Evolutionary conservation across 2,888 invertebrate genomes (phyloP).

Genomic region (Apamea epomidion): DNA sequence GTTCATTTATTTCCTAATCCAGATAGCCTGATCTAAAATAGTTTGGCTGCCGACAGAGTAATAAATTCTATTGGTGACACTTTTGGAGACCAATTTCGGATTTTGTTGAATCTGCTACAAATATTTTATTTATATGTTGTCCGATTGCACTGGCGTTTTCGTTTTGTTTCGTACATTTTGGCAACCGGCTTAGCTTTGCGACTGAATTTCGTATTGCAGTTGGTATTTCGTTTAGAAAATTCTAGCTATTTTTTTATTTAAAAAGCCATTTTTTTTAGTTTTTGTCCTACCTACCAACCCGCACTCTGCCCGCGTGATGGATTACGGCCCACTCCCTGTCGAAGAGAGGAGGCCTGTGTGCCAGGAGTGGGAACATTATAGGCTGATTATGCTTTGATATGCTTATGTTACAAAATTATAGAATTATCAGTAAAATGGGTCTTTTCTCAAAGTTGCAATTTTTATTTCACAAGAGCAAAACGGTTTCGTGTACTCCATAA

Average conservation of each 20-base stretch:
- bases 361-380: too few species aligned
- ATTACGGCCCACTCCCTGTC: too few species aligned
- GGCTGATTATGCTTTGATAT: too few species aligned
- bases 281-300: background rate
- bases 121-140: slow-evolving; percentile 48
- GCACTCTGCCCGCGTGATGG: too few species aligned
- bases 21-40: slow-evolving; percentile 35
- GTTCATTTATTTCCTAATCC: slow-evolving; percentile 43
- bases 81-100: slow-evolving; percentile 20
- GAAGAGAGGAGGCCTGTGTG: too few species aligned
- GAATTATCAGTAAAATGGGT: too few species aligned
- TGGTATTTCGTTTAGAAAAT: slow-evolving; percentile 14
- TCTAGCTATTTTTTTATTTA: background rate
- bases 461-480: background rate
- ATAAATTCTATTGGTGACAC: slow-evolving; percentile 45
- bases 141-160: slow-evolving; percentile 28
- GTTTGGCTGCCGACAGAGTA: slow-evolving; percentile 11
- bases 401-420: too few species aligned
- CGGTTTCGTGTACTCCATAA: background rate
- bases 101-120: slow-evolving; percentile 38
- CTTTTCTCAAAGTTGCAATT: background rate
- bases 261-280: background rate
- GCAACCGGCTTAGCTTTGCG: slow-evolving; percentile 29
- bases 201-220: background rate
- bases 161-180: slow-evolving; percentile 41